Conservation (phyloP, 2,888 invertebrate species). For the Nephrotoma appendiculata region DNA sequence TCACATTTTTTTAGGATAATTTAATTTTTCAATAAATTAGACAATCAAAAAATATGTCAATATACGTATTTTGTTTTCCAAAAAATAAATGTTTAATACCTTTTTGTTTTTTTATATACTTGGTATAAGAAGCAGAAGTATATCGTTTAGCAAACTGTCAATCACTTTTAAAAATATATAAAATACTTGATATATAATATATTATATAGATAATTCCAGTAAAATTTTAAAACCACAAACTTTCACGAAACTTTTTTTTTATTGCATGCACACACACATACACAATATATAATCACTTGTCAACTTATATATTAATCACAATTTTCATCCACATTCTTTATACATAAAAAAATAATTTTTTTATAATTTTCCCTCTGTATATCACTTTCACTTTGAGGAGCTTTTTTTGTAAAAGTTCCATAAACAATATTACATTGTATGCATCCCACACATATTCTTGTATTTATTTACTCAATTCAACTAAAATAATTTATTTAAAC, state of each 20-base stretch:
- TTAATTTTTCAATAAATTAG: background rate
- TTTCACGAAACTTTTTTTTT: background rate
- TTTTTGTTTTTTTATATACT: background rate
- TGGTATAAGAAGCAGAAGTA: background rate
- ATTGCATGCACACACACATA: background rate
- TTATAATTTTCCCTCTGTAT: background rate
- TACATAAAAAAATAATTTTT: background rate
- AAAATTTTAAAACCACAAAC: background rate
- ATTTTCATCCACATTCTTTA: background rate
- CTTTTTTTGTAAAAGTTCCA: background rate
- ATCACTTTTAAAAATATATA: background rate
- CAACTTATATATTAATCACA: background rate
- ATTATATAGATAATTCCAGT: background rate
- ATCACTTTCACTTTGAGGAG: background rate
- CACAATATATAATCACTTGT: background rate
- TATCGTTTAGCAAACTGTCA: background rate
- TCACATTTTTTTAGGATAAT: background rate
- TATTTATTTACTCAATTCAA: background rate
- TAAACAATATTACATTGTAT: background rate
- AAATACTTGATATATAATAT: no score
- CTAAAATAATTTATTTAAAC: background rate
- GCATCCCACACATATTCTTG: background rate
- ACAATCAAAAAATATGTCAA: background rate
- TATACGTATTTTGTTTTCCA: background rate
- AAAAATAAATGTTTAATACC: background rate